phyloP scores from a whole-genome alignment of 2,888 invertebrate species.

The Andrena fulva region DNA sequence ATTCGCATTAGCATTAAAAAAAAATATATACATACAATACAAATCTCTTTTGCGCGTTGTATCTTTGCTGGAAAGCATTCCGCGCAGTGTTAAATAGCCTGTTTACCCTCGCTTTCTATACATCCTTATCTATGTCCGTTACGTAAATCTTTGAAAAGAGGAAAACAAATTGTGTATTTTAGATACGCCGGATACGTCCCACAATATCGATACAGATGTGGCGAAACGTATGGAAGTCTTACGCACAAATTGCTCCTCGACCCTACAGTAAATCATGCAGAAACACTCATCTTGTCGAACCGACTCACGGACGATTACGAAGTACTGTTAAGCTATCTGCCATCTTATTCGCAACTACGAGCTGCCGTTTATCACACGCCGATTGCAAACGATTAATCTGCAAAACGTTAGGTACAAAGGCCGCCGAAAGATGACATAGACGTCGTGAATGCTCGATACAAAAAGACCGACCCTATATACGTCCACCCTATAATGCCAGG shows the following conservation, averaged over 20 bases:
- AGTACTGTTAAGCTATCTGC: slow-evolving; percentile 80
- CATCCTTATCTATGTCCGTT: neutral
- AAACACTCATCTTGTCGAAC: slow-evolving; percentile 89
- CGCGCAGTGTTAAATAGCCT: neutral
- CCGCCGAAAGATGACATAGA: slow-evolving; percentile 89
- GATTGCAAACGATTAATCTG: neutral
- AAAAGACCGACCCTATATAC: slow-evolving; percentile 89
- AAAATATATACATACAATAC: neutral
- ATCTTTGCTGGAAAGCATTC: neutral
- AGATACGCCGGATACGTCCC: slow-evolving; percentile 93
- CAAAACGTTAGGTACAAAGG: slow-evolving; percentile 85
- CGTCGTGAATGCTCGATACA: slow-evolving; percentile 88
- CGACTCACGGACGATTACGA: slow-evolving; percentile 88
- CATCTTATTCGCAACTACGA: neutral
- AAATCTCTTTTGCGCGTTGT: neutral
- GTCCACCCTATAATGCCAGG: slow-evolving; percentile 91
- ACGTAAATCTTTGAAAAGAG: neutral
- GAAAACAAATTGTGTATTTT: slow-evolving; percentile 34
- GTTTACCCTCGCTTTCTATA: neutral
- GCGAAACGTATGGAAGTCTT: slow-evolving; percentile 91
- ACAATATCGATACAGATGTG: slow-evolving; percentile 90
- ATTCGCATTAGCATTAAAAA: neutral
- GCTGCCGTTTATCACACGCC: neutral
- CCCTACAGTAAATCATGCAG: slow-evolving; percentile 90
- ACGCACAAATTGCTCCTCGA: slow-evolving; percentile 90